Base-by-base conservation (phyloP, 2,113 vertebrate species). In the Sclerurus mexicanus region DNA sequence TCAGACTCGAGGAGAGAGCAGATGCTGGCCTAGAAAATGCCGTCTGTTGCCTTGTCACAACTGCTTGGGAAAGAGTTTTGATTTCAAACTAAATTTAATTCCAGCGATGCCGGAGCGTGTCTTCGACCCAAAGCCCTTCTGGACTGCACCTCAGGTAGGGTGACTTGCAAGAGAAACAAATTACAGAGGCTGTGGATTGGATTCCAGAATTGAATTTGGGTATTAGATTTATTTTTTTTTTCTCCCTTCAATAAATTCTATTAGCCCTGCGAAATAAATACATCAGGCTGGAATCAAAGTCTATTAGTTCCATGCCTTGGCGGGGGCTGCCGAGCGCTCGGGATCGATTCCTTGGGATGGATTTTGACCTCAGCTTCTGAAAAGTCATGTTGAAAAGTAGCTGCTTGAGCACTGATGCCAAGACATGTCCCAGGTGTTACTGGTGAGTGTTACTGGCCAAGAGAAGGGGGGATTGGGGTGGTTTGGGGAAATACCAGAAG, bases 21-120 rank as follows among this genome's bases (percentile, higher is more conserved):
- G 95, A 92, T 96, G 96, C 93, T 90, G 88, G 35, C 93, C 88
- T 82, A 95, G 96, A 96, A 96, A 97, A 47, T 4, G 42, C 92
- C 28, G 6, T 92, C 95, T 96, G 87, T 89, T 95, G 83, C 15
- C 93, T 94, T 95, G 93, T 96, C 93, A 78, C 88, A 84, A 22
- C 76, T 47, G 12, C 90, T 94, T 42, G 80, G 73, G 76, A 9
- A 78, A 37, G 86, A 37, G 64, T 28, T 89, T 68, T 71, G 94
- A 93, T 88, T 62, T 50, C 25, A 20, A 69, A 59, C 64, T 24
- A 62, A 63, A 85, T 85, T 66, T 58, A 31, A 72, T 77, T 86
- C n/a, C 16, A 58, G 19, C 14, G 2, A 83, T 68, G 59, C 67
- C 1, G 2, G 44, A 90, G 55, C 75, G 0, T 35, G 18, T 74